These are phyloP conservation scores for Melanotaenia parkinsoni DNA, from an alignment of 2,797 vertebrate genomes.

Conservation along the genomic window DNA sequence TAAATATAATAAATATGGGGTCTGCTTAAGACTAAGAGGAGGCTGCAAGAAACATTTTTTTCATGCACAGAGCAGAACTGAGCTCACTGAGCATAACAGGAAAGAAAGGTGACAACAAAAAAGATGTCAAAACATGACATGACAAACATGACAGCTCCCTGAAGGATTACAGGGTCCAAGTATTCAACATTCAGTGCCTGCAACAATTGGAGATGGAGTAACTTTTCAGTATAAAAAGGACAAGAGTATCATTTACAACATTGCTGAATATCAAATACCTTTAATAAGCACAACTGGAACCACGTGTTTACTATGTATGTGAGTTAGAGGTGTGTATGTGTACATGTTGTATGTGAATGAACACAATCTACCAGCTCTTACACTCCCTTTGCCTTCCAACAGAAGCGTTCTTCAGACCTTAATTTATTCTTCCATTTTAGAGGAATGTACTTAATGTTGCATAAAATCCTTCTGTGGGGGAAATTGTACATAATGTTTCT, in stretches of 20 bases:
- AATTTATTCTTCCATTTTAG: constrained; percentile 86
- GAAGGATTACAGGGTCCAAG: constrained; percentile 8
- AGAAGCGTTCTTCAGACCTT: constrained; percentile 69
- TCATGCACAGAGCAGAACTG: not conserved
- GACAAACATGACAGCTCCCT: constrained; percentile 1
- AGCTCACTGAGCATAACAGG: not conserved
- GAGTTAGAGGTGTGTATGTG: constrained; percentile 8
- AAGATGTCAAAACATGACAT: constrained; percentile 3
- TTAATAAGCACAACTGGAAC: constrained; percentile 46
- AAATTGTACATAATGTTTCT: constrained; percentile 77
- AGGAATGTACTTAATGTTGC: constrained; percentile 81
- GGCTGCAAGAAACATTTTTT: constrained; percentile 12
- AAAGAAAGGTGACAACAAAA: constrained; percentile 11
- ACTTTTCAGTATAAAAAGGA: constrained; percentile 11
- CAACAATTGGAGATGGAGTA: constrained; percentile 14
- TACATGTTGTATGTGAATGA: constrained; percentile 13
- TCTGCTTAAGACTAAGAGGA: constrained; percentile 4
- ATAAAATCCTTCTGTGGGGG: constrained; percentile 61
- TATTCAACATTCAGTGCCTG: constrained; percentile 17
- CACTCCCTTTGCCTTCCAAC: constrained; percentile 53
- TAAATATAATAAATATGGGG: not conserved
- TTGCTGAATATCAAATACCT: constrained; percentile 35
- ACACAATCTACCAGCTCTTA: constrained; percentile 67
- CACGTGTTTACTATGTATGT: constrained; percentile 22
- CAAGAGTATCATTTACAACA: constrained; percentile 1